Percentiles rank a stretch among this genome's conserved stretches.
Evolutionary conservation across 2,113 vertebrate genomes (phyloP).

Genomic region (Montifringilla adamsi): DNA sequence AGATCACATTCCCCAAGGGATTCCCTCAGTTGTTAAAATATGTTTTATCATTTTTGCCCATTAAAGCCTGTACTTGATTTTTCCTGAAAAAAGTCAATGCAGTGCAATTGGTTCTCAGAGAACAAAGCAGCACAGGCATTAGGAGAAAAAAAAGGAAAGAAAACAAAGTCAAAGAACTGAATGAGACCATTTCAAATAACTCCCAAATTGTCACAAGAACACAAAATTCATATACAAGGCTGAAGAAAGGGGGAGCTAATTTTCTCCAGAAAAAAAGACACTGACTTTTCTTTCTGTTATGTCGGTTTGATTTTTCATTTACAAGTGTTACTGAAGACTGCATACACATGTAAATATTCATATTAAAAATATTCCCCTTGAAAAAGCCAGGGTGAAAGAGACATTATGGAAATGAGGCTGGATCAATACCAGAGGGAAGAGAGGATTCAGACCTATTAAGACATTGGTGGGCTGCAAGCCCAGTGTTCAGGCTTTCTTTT

Average conservation of each 20-base stretch:
- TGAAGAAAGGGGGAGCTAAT: slow-evolving; percentile 37
- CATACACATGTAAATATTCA: neutral
- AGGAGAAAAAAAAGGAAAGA: neutral
- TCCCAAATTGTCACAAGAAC: neutral
- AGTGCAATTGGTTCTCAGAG: neutral
- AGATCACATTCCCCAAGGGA: neutral
- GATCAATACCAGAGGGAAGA: neutral
- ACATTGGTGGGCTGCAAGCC: neutral
- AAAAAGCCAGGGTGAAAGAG: neutral
- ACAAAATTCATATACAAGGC: neutral
- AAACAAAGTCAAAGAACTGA: neutral
- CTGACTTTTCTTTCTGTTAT: neutral
- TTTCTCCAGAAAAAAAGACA: neutral
- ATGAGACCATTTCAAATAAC: neutral
- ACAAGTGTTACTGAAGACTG: neutral
- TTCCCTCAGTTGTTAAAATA: neutral
- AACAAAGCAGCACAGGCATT: neutral
- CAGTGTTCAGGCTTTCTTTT: neutral
- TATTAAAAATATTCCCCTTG: neutral
- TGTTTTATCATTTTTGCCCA: neutral
- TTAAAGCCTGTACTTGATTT: neutral
- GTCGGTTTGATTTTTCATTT: neutral
- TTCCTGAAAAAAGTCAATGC: neutral
- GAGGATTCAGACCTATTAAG: neutral
- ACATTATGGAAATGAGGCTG: neutral